Evolutionary conservation across 2,888 invertebrate species (phyloP), one percentile per base, ranked within the genome.

Genomic region (Gnatocerus cornutus): DNA sequence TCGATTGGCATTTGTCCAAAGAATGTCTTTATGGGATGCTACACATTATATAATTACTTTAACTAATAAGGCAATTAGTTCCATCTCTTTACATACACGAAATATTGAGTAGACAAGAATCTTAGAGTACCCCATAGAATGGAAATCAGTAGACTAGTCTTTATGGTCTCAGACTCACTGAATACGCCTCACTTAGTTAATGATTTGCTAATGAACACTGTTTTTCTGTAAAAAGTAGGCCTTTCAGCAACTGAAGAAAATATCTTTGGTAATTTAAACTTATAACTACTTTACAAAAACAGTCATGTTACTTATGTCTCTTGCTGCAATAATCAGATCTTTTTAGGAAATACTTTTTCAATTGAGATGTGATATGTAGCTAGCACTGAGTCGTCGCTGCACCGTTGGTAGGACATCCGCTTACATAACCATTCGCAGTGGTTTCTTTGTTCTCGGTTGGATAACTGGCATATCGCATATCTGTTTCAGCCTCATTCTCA

Each of bases 181-280:
- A 58, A 68, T 72, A 74, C 74, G 66, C 69, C 66, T 72, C 73
- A 71, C 74, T 73, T 72, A 71, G 45, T 69, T 71, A 72, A 68
- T 69, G 71, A 71, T 64, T 72, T 66, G 74, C 71, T 77, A 78
- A 78, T 78, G 79, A 78, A 78, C 78, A 79, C 79, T 75, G 77
- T 73, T 73, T 70, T 71, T 71, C 55, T 69, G 66, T 67, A 70
- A 61, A 67, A 67, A 45, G 59, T 61, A 69, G 68, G 69, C 61
- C 64, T 69, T 61, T 69, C 66, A 62, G 69, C 63, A 66, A 68
- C 52, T 63, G 66, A 67, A 64, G 59, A 62, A 58, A 71, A 62
- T 83, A 84, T 84, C 84, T 84, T 84, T 84, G 84, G 84, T 84
- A 83, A 83, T 80, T 80, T 78, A 68, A 78, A 78, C 80, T 79